phyloP scores from a whole-genome alignment of 2,113 vertebrate genomes.

The Microcebus griseorufus region DNA sequence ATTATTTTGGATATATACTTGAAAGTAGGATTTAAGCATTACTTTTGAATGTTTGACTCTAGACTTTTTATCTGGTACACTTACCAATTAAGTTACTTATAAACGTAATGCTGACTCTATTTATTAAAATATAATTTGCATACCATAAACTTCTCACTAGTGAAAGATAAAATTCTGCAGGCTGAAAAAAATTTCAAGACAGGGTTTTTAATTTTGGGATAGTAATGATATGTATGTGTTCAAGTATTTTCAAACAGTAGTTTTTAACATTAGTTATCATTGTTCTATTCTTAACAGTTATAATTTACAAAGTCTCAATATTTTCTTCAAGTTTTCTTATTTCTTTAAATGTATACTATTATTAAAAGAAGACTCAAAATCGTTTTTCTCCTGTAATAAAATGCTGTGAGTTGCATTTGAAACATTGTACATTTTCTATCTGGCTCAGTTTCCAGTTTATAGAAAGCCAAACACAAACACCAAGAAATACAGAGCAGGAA shows the following conservation, averaged over 20 bases:
- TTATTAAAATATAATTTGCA: neutral
- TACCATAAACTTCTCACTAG: neutral
- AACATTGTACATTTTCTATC: slow-evolving; percentile 19
- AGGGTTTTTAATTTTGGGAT: neutral
- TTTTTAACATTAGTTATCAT: neutral
- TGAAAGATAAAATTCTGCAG: neutral
- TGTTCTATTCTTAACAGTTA: neutral
- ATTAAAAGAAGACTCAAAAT: slow-evolving; percentile 9
- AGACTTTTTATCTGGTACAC: neutral
- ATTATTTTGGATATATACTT: neutral
- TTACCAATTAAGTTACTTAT: neutral
- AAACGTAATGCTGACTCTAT: neutral
- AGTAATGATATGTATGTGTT: neutral
- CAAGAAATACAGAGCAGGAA: neutral
- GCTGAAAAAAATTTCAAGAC: neutral
- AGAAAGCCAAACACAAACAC: neutral
- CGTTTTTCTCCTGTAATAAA: neutral
- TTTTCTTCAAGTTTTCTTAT: neutral
- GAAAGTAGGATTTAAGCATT: neutral
- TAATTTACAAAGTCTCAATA: neutral
- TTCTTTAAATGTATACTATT: neutral
- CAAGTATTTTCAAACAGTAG: neutral
- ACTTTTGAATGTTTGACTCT: neutral
- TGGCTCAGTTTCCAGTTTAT: slow-evolving; percentile 20
- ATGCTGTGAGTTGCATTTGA: neutral